Base-by-base conservation (phyloP, 2,888 invertebrate species). In the Temnothorax unifasciatus region DNA sequence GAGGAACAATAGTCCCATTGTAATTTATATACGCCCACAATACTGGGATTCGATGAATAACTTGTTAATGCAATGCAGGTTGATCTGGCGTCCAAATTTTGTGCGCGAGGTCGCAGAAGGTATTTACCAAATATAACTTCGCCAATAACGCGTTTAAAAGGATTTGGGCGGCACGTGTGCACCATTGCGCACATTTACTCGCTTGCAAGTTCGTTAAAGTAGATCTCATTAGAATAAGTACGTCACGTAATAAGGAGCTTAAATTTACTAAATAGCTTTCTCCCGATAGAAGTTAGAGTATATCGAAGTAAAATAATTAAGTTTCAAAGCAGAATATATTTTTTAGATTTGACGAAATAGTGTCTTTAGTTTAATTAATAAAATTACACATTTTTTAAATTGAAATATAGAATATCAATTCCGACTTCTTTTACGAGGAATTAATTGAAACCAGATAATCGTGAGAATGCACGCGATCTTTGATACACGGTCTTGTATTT, bases 11-110 rank as follows among this genome's bases (percentile, higher is more conserved):
- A 50, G 73, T 38, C 13, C 29, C 11, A 15, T 59, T 66, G 79
- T 73, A 73, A 81, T 73, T 73, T 81, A 73, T 71, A 73, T 50
- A n/a, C 38, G 34, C 44, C 38, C 50, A 50, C 73, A 71, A 81
- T 73, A 47, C 25, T 59, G 38, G 25, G 4, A 59, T 50, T 73
- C 59, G 73, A 73, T 81, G 59, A 71, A 81, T 73, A 73, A 81
- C 34, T 73, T 29, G 41, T 38, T 63, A 50, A 54, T 21, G 47
- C 11, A 21, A 69, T 47, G 71, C 47, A 38, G 38, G 44, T 25
- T 25, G 79, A 73, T 71, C 50, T 13, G 59, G 13, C 38, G 25
- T n/a, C 25, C 59, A 25, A 59, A 73, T 38, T 73, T 59, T 38
- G 11, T 59, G 57, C 59, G 73, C 29, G 68, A 57, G 57, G 44